Evolutionary conservation across 2,888 invertebrate species (phyloP).

Genomic region (Temnothorax rugatulus): DNA sequence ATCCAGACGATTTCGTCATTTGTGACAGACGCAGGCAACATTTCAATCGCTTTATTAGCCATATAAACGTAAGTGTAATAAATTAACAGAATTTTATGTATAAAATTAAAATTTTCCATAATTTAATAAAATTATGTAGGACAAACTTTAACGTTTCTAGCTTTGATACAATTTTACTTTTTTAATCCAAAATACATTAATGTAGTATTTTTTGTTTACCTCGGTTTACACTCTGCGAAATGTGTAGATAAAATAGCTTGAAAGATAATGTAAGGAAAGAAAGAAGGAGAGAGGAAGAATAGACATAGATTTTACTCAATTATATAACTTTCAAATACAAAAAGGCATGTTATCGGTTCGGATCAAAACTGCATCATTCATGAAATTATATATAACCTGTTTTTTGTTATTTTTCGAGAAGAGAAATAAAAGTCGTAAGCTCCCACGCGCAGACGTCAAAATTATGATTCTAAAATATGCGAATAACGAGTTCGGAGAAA

Average conservation of each 20-base stretch:
- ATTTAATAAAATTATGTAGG: not conserved
- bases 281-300: not conserved
- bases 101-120: not conserved
- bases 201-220: not conserved
- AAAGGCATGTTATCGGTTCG: not conserved
- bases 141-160: not conserved
- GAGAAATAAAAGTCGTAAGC: not conserved
- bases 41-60: not conserved
- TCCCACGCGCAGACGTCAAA: not conserved
- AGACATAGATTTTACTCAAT: not conserved
- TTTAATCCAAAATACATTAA: not conserved
- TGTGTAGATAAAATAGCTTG: not conserved
- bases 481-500: constrained; percentile 13
- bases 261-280: not conserved
- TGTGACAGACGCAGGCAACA: not conserved
- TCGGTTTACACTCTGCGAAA: not conserved
- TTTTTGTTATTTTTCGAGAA: not conserved
- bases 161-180: not conserved
- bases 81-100: not conserved
- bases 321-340: not conserved
- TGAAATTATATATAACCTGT: not conserved
- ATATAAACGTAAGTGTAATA: not conserved
- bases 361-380: not conserved
- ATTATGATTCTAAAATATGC: constrained; percentile 20
- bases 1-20: not conserved